Conservation (phyloP, 2,797 vertebrate species). For the Hoplostethus atlanticus region DNA sequence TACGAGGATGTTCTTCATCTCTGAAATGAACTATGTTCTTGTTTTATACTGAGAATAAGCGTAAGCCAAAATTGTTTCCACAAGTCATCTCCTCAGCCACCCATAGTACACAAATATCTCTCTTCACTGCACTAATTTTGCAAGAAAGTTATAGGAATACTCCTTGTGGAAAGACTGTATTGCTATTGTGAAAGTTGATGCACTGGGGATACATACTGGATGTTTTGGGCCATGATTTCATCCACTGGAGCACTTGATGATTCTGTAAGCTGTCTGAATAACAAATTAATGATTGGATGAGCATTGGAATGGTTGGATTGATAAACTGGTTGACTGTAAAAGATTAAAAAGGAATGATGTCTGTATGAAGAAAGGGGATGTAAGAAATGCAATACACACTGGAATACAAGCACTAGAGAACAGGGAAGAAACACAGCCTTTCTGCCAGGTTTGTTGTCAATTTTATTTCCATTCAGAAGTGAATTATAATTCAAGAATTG, state of each 20-base stretch:
- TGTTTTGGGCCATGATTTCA: constrained; percentile 90
- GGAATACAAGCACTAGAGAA: constrained; percentile 19
- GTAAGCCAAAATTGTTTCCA: constrained; percentile 36
- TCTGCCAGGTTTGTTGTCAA: constrained; percentile 35
- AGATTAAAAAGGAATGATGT: constrained; percentile 50
- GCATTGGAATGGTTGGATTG: constrained; percentile 67
- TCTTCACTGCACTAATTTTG: background rate
- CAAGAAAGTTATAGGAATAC: background rate
- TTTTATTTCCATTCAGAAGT: constrained; percentile 1
- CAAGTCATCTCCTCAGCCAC: constrained; percentile 16
- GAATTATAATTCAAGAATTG: constrained; percentile 46
- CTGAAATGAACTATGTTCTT: background rate
- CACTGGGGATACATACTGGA: constrained; percentile 87
- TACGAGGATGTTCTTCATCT: constrained; percentile 15
- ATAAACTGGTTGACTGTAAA: constrained; percentile 64
- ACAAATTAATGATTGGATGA: constrained; percentile 86
- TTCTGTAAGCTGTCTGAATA: constrained; percentile 90
- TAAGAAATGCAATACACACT: constrained; percentile 48
- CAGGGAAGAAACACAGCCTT: background rate
- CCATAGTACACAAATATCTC: constrained; percentile 15
- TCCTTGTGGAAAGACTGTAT: constrained; percentile 47
- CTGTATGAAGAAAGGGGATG: constrained; percentile 40
- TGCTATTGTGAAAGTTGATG: constrained; percentile 66
- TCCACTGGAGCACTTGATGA: constrained; percentile 90
- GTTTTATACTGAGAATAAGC: background rate